Conservation (phyloP, 2,113 vertebrate species). For the Chaenogobius annularis region DNA sequence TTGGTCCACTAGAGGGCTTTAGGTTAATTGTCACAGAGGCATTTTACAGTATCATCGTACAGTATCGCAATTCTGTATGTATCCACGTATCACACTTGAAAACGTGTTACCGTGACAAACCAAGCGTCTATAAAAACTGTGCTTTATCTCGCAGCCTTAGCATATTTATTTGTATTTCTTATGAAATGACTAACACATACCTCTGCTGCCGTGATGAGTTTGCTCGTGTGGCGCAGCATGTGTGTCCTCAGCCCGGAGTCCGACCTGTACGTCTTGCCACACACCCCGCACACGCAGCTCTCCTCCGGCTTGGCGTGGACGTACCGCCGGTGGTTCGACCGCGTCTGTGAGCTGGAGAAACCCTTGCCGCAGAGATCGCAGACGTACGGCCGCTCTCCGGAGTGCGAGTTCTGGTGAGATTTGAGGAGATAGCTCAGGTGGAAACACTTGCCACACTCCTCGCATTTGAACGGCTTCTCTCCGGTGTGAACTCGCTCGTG, state of each 20-base stretch:
- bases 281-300: background rate
- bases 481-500: slow-evolving; percentile 2
- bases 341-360: background rate
- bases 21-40: too few relatives aligned
- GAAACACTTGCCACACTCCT: background rate
- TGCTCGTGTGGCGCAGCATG: background rate
- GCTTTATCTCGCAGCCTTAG: too few relatives aligned
- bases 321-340: background rate
- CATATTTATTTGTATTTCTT: too few relatives aligned
- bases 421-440: background rate
- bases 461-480: background rate
- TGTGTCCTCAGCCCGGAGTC: background rate
- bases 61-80: too few relatives aligned
- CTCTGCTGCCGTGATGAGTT: background rate
- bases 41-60: too few relatives aligned
- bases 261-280: background rate
- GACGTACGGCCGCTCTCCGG: background rate
- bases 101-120: too few relatives aligned
- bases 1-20: too few relatives aligned
- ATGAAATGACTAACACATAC: background rate
- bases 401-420: background rate
- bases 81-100: too few relatives aligned
- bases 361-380: background rate
- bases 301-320: slow-evolving; percentile 1
- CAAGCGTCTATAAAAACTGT: too few relatives aligned